Evolutionary conservation across 1,140 invertebrate genomes (phyloP).

Genomic region (Ceratosolen fusciceps): DNA sequence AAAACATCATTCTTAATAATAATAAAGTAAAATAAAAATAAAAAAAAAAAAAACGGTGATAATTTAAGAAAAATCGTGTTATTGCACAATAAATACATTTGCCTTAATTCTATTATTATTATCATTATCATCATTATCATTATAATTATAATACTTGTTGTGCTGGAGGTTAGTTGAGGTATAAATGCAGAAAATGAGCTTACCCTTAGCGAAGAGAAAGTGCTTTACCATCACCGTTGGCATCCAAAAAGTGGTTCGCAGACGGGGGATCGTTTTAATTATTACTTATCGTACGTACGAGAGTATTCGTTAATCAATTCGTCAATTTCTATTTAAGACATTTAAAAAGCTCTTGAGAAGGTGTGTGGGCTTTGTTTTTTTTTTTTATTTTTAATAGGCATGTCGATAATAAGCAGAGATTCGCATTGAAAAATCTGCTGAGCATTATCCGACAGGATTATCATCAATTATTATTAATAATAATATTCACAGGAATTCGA

Average conservation of each 20-base stretch:
- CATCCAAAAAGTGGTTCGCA: conserved; percentile 61
- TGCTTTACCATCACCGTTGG: conserved; percentile 65
- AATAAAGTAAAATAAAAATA: no score
- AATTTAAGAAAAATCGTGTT: conserved; percentile 20
- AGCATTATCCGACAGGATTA: no score
- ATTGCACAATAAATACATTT: conserved; percentile 46
- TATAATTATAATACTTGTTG: no score
- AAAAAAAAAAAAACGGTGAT: conserved; percentile 31
- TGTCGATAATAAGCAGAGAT: no score
- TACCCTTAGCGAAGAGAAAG: conserved; percentile 61
- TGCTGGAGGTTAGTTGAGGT: conserved; percentile 33
- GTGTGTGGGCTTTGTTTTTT: neutral
- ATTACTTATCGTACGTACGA: conserved; percentile 46
- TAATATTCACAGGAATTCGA: no score
- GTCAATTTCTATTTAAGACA: neutral
- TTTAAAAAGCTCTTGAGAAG: conserved; percentile 44
- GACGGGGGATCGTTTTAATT: conserved; percentile 45
- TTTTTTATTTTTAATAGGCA: neutral
- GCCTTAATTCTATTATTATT: conserved; percentile 43
- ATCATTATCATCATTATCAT: no score
- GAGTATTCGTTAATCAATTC: conserved; percentile 66
- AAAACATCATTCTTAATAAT: conserved; percentile 23
- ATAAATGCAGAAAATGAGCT: conserved; percentile 53
- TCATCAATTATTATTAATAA: no score
- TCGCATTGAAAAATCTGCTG: no score